Conservation (phyloP, 1,140 invertebrate species). For the Cydia fagiglandana region DNA sequence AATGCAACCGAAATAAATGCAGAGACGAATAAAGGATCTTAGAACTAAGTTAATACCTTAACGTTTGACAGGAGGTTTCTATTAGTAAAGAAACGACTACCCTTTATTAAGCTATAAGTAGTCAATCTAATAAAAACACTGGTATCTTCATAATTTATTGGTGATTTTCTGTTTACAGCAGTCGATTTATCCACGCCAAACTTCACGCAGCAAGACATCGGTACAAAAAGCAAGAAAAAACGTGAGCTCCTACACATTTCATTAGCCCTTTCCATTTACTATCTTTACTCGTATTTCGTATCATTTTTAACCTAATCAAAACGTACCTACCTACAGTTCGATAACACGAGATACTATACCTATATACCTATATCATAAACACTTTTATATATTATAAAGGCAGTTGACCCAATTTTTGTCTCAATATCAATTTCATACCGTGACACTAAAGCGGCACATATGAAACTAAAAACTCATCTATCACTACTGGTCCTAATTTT, state of each 20-base stretch:
- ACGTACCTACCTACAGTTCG: not conserved
- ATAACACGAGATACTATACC: too few species aligned
- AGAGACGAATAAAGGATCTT: too few species aligned
- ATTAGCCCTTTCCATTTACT: not conserved
- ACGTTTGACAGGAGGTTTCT: too few species aligned
- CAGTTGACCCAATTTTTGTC: not conserved
- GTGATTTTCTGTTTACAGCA: not conserved
- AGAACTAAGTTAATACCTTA: too few species aligned
- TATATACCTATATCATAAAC: not conserved
- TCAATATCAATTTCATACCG: not conserved
- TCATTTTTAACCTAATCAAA: not conserved
- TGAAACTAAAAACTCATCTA: constrained; percentile 16
- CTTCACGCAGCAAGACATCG: not conserved
- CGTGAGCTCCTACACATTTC: not conserved
- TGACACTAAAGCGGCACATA: not conserved
- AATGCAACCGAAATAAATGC: too few species aligned
- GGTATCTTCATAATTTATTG: not conserved
- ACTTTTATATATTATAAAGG: not conserved
- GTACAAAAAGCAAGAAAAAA: constrained; percentile 17
- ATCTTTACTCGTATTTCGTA: not conserved
- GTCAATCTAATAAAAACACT: too few species aligned
- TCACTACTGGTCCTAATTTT: constrained; percentile 5
- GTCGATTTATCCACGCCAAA: not conserved
- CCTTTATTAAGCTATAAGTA: too few species aligned
- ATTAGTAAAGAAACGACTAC: too few species aligned